Evolutionary conservation across 2,113 vertebrate species (phyloP).

Genomic region (Ancistrus triradiatus): DNA sequence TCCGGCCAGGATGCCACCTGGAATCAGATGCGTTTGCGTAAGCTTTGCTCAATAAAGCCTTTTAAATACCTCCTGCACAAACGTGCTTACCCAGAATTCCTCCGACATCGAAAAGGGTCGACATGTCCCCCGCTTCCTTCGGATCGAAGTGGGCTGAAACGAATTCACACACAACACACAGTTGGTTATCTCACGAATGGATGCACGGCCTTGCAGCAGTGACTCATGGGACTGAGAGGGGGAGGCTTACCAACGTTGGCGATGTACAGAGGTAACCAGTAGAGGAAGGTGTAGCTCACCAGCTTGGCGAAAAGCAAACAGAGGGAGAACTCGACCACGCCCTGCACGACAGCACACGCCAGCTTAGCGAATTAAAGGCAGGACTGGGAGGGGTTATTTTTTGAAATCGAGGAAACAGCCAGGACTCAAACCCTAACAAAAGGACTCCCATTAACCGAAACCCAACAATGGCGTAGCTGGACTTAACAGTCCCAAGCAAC

Average conservation of each 20-base stretch:
- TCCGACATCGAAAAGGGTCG: constrained; percentile 91
- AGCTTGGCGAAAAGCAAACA: constrained; percentile 95
- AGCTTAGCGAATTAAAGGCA: too few relatives aligned
- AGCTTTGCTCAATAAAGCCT: too few relatives aligned
- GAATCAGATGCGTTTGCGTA: background rate
- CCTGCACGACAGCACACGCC: constrained; percentile 62
- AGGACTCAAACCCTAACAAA: too few relatives aligned
- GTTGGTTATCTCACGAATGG: too few relatives aligned
- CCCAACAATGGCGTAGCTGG: too few relatives aligned
- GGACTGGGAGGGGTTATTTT: too few relatives aligned
- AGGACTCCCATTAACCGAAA: too few relatives aligned
- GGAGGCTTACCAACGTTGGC: constrained; percentile 82
- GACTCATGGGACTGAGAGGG: background rate
- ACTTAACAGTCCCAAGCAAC: too few relatives aligned
- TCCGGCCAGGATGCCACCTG: constrained; percentile 88
- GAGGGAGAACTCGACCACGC: constrained; percentile 91
- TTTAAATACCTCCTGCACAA: too few relatives aligned
- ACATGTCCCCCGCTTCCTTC: constrained; percentile 88
- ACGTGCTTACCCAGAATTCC: constrained; percentile 89
- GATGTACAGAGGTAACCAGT: constrained; percentile 97
- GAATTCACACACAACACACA: too few relatives aligned
- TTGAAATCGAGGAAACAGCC: too few relatives aligned
- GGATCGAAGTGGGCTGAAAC: constrained; percentile 82
- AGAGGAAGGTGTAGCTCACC: constrained; percentile 98
- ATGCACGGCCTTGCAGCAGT: too few relatives aligned